Conservation (phyloP, 2,113 vertebrate genomes). For the Catharus minimus region DNA sequence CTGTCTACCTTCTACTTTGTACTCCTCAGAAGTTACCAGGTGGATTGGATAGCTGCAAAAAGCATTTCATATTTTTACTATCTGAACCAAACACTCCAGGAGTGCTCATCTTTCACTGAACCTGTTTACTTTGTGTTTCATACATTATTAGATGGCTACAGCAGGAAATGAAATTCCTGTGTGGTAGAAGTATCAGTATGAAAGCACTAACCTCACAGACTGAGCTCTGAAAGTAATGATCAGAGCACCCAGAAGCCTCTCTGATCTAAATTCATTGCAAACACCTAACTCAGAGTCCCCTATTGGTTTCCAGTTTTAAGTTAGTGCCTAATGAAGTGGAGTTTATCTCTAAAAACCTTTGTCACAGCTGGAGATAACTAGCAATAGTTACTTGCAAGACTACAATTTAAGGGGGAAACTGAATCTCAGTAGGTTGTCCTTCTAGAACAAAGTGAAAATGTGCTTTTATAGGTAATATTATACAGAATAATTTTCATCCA, state of each 20-base stretch:
- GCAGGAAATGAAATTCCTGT: conserved; percentile 41
- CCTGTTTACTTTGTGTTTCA: conserved; percentile 55
- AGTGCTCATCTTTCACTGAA: not conserved
- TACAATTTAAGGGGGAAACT: conserved; percentile 38
- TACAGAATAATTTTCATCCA: conserved; percentile 11
- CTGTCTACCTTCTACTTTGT: not conserved
- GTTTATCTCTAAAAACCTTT: conserved; percentile 65
- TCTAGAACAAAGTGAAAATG: conserved; percentile 47
- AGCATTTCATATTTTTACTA: not conserved
- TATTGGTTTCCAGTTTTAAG: conserved; percentile 48
- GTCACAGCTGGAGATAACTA: conserved; percentile 62
- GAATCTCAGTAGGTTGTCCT: conserved; percentile 61
- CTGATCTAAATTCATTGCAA: conserved; percentile 66
- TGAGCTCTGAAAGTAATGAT: conserved; percentile 51
- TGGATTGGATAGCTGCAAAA: not conserved
- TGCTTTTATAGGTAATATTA: conserved; percentile 19
- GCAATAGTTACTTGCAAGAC: conserved; percentile 58
- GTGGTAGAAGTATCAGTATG: not conserved
- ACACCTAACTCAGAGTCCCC: conserved; percentile 21
- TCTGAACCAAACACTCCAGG: not conserved
- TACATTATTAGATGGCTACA: conserved; percentile 3
- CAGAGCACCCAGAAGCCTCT: conserved; percentile 30
- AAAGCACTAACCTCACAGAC: conserved; percentile 36
- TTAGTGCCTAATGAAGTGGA: conserved; percentile 67
- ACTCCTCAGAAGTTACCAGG: not conserved